Base-by-base conservation (phyloP, 2,113 vertebrate species). In the Grantiella picta region DNA sequence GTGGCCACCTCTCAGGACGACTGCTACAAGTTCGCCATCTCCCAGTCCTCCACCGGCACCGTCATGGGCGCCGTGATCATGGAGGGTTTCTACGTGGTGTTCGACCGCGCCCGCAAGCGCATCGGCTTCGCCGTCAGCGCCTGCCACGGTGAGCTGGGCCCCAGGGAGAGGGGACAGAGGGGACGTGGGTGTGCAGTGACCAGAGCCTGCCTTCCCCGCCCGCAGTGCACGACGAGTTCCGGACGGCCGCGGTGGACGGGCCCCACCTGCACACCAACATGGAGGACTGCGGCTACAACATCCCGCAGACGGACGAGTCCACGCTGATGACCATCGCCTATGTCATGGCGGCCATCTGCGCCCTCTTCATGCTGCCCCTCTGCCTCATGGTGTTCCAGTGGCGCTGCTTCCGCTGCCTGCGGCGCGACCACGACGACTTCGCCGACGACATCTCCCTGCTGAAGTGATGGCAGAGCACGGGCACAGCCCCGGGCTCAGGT, bases 341-440 rank as follows among this genome's bases (percentile, higher is more conserved):
- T 59, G 98, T 99, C 89, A 99, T 99, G 99, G 99, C 99, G 0
- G 99, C 99, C 94, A 99, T 99, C 97, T 99, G 99, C 10, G 99
- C 99, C 22, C 99, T 99, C 91, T 99, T 99, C 98, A 99, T 99
- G 99, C 98, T 99, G 95, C 99, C 99, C 1, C 98, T 99, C 89
- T 99, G 99, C 98, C 98, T 99, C 97, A 99, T 99, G 99, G 98
- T 99, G 91, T 99, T 99, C 89, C 99, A 99, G 98, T 99, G 99
- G 99, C 99, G 99, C 95, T 99, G 99, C 68, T 98, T 98, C 60
- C 99, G 98, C 96, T 99, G 99, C 97, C 97, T 99, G 92, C 99
- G 98, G 78, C 98, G 98, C 0, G 98, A 98, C 83, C 97, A 97
- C 7, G 98, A 98, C 13, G 99, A 99, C 98, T 99, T 99, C 5